Evolutionary conservation across 35 echinoderm and acorn worm genomes (phyloP), one percentile per base, ranked within the genome.

Genomic region (Apostichopus californicus): DNA sequence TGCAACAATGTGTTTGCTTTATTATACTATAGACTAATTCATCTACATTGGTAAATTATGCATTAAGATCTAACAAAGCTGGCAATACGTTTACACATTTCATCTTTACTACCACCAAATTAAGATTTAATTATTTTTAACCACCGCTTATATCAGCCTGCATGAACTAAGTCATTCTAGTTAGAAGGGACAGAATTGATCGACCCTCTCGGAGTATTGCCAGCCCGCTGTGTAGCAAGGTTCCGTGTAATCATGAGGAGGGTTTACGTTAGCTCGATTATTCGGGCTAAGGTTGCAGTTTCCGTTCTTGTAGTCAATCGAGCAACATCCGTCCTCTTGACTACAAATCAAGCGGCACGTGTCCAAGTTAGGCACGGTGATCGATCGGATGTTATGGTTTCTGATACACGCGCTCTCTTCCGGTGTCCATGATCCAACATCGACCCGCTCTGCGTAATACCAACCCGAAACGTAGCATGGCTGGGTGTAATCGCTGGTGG

Each of bases 361-460:
- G 21, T 24, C 78, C 23, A 80, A 22, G 21, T 80, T 22, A 11
- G 78, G 78, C 11, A 80, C 78, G 22, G 17, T 54, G 23, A 80
- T 22, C 12, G 78, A 17, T 8, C 78, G 78, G 12, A 17, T 80
- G 78, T 80, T 80, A 22, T 80, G 22, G 10, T 12, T 11, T 11
- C 78, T 24, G 78, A 80, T 80, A 54, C 78, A 80, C 5, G 23
- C 78, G 21, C 22, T 12, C 11, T 18, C 28, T 8, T 55, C 80
- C 9, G 80, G 80, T 53, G 80, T 82, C 80, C 80, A 82, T 57
- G 13, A 15, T 12, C 80, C 80, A 10, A 52, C 3, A n/a, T 34
- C 7, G 80, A 82, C 24, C 80, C 80, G 10, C 25, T 82, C 80
- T 57, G 80, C 52, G 80, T 82, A 82, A n/a, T 57, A 18, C 80